A percentile compares a stretch with the other conserved stretches of the same genome.
phyloP scores from a whole-genome alignment of 2,888 invertebrate genomes.

The Amblyteles armatorius region DNA sequence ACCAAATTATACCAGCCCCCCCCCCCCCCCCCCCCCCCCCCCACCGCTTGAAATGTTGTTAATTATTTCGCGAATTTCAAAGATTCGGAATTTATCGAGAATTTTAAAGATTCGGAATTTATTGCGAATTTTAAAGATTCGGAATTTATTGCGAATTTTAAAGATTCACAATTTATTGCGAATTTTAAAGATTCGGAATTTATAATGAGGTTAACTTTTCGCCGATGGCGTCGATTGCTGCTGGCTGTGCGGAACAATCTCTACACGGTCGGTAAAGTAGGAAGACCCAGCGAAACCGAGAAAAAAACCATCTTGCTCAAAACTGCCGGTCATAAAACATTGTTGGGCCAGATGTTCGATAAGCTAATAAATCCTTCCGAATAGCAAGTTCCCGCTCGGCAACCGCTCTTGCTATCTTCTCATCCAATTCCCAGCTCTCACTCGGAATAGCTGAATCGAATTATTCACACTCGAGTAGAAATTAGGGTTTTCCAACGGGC shows the following conservation, averaged over 20 bases:
- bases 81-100: no score
- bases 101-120: no score
- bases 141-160: no score
- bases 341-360: conserved; percentile 41
- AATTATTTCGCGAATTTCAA: background rate
- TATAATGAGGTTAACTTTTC: background rate
- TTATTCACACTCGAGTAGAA: background rate
- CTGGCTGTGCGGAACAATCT: background rate
- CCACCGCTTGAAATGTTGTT: background rate
- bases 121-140: no score
- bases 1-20: background rate
- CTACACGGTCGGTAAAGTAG: background rate
- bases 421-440: background rate
- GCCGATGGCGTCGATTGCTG: background rate
- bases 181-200: background rate
- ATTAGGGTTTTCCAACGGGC: conserved; percentile 55
- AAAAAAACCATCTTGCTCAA: background rate
- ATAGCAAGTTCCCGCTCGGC: conserved; percentile 14
- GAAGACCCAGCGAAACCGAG: background rate
- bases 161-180: background rate
- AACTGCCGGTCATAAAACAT: background rate
- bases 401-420: conserved; percentile 37
- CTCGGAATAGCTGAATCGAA: background rate
- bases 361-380: conserved; percentile 42
- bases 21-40: no score